phyloP scores from a whole-genome alignment of 2,888 invertebrate species.

The Pachliopta kotzebuea region DNA sequence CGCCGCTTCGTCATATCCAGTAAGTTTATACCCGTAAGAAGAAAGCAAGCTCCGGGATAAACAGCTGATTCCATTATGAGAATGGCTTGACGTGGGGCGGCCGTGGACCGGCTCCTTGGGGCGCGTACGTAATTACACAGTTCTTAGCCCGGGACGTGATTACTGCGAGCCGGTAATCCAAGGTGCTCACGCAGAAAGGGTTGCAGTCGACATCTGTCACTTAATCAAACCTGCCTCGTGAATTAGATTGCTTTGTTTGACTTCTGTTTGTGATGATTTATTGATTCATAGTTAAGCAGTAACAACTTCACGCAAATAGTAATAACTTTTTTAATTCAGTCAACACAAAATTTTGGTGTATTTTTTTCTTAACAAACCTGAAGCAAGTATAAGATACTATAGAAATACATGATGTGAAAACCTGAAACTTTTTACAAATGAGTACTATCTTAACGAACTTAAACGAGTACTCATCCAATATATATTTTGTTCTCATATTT shows the following conservation, averaged over 20 bases:
- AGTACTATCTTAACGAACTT: too few relatives aligned
- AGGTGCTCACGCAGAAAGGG: conserved; percentile 30
- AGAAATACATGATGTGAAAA: too few relatives aligned
- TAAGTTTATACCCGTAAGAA: conserved; percentile 30
- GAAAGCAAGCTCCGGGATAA: conserved; percentile 44
- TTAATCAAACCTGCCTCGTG: conserved; percentile 21
- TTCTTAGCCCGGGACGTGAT: conserved; percentile 31
- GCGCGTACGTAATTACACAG: conserved; percentile 33
- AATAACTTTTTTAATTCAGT: too few relatives aligned
- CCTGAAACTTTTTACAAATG: too few relatives aligned
- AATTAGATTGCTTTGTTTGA: conserved; percentile 5
- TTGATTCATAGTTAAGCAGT: neutral
- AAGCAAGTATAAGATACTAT: too few relatives aligned
- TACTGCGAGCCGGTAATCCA: conserved; percentile 27
- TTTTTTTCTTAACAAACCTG: too few relatives aligned
- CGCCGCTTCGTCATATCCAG: conserved; percentile 27
- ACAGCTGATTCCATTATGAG: conserved; percentile 59
- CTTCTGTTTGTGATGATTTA: neutral
- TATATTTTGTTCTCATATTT: too few relatives aligned
- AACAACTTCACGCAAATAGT: too few relatives aligned
- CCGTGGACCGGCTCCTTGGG: conserved; percentile 40
- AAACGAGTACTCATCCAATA: too few relatives aligned
- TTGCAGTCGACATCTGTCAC: conserved; percentile 27
- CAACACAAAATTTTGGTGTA: too few relatives aligned
- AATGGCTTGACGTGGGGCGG: conserved; percentile 45